phyloP scores from a whole-genome alignment of 2,797 vertebrate genomes.

The Columba guinea region DNA sequence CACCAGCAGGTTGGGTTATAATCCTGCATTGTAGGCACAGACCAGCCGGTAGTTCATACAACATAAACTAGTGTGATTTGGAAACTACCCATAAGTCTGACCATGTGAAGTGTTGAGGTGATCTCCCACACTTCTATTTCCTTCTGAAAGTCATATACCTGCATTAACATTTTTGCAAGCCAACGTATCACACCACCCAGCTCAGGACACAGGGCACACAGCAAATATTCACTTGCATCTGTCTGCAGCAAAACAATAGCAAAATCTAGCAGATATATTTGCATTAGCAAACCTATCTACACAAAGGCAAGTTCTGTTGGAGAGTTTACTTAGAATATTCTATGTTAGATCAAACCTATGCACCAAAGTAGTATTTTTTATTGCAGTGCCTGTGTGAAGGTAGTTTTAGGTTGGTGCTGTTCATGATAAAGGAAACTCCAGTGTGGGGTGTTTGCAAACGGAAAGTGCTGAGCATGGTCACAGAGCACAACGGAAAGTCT shows the following conservation, averaged over 20 bases:
- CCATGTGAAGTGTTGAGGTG: accelerated
- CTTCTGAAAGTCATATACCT: accelerated
- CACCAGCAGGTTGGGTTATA: not conserved
- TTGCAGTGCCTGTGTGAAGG: accelerated
- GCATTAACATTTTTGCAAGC: not conserved
- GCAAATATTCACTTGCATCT: not conserved
- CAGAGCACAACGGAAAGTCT: not conserved
- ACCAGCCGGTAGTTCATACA: not conserved
- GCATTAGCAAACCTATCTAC: not conserved
- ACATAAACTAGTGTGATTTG: accelerated
- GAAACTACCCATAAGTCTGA: not conserved
- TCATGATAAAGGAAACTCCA: not conserved
- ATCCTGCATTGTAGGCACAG: not conserved
- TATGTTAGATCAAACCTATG: not conserved
- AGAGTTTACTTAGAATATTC: not conserved
- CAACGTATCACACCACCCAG: accelerated
- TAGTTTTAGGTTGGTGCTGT: not conserved
- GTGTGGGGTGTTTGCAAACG: not conserved
- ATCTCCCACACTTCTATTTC: not conserved
- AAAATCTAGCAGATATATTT: not conserved
- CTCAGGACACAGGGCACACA: not conserved
- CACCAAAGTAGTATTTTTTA: not conserved
- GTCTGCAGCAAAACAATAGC: not conserved
- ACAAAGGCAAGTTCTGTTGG: not conserved
- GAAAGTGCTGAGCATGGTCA: not conserved